These are phyloP conservation scores for Protobothrops mucrosquamatus DNA, from an alignment of 2,113 vertebrate genomes.

Conservation along the genomic window DNA sequence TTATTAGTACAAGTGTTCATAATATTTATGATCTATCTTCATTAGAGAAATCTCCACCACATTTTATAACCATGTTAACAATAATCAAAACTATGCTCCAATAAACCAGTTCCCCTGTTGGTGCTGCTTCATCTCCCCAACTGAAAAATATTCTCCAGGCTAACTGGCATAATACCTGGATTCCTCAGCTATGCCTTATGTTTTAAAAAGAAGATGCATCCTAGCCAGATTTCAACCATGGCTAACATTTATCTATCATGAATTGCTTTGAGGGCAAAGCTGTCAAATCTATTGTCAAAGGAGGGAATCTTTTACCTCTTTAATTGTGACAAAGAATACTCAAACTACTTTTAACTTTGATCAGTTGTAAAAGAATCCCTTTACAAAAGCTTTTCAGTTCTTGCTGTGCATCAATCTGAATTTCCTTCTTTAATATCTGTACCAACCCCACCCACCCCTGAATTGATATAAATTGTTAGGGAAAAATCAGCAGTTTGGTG, in stretches of 20 bases:
- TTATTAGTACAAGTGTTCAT: background rate
- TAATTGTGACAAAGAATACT: background rate
- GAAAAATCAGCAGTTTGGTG: background rate
- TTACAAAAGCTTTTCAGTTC: background rate
- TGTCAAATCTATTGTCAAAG: background rate
- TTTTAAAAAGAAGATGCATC: background rate
- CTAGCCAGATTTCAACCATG: background rate
- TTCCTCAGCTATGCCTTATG: background rate
- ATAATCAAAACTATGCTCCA: background rate
- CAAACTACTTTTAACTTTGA: background rate
- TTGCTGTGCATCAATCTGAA: background rate
- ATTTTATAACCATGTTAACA: background rate
- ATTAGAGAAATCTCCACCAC: background rate
- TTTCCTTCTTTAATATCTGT: background rate
- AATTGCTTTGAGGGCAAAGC: background rate
- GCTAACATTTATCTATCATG: background rate
- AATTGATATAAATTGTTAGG: no score
- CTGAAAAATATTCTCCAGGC: background rate
- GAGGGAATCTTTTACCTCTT: background rate
- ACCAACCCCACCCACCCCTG: no score
- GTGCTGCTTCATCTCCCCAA: background rate
- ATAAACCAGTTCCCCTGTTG: background rate
- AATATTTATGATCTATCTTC: background rate
- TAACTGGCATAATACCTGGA: background rate
- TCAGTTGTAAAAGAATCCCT: background rate